phyloP scores from a whole-genome alignment of 2,888 invertebrate species.

The Amphiduros pacificus region DNA sequence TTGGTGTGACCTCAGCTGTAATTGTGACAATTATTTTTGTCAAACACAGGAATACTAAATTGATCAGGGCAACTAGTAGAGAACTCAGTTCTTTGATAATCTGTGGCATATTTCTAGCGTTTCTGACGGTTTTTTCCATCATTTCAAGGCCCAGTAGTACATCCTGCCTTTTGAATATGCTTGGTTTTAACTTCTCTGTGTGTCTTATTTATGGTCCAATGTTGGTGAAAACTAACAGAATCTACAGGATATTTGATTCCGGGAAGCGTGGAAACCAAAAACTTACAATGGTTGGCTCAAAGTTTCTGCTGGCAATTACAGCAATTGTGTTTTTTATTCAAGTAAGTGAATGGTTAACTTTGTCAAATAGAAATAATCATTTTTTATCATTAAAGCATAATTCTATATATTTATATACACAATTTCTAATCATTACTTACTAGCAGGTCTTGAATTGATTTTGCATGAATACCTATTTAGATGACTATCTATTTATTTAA shows the following conservation, averaged over 20 bases:
- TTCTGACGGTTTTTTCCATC: constrained; percentile 1
- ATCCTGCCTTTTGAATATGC: constrained; percentile 5
- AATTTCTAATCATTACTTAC: too few relatives aligned
- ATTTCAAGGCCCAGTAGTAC: constrained; percentile 6
- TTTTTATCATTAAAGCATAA: too few relatives aligned
- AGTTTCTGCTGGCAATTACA: too few relatives aligned
- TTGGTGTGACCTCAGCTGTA: constrained; percentile 12
- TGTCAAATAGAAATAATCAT: too few relatives aligned
- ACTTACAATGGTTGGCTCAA: constrained; percentile 8
- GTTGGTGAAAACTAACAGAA: constrained; percentile 35
- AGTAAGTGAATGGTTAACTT: too few relatives aligned
- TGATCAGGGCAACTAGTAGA: constrained; percentile 26
- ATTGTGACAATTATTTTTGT: constrained; percentile 5
- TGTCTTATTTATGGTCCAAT: constrained; percentile 23
- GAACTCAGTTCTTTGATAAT: constrained; percentile 24
- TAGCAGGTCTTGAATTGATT: too few relatives aligned
- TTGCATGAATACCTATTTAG: too few relatives aligned
- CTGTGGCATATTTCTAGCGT: constrained; percentile 19
- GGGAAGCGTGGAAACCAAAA: constrained; percentile 24
- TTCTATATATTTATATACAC: too few relatives aligned
- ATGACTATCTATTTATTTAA: too few relatives aligned
- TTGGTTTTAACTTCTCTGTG: constrained; percentile 21
- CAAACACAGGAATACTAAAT: constrained; percentile 6
- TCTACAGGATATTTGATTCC: constrained; percentile 38
- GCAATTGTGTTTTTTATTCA: too few relatives aligned